Base-by-base conservation (phyloP, 2,888 invertebrate genomes). In the Seira ritae region DNA sequence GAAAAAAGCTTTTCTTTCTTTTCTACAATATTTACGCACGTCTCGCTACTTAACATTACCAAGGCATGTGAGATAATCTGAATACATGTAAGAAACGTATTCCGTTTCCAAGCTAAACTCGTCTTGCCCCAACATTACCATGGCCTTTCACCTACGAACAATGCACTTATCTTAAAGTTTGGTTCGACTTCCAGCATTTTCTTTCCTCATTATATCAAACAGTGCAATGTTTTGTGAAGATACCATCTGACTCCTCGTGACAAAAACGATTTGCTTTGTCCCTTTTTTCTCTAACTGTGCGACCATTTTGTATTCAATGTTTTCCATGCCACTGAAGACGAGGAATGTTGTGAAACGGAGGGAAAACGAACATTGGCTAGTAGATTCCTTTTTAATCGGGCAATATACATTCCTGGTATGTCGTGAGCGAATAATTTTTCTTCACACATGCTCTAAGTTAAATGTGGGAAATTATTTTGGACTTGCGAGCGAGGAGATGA, bases 381-480 rank as follows among this genome's bases (percentile, higher is more conserved):
- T 42, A 55, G 72, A 72, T 79, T 72, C 72, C 42, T 79, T 79
- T 79, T 79, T 79, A 79, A 79, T 79, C 79, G 71, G 60, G 79
- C 67, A 50, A 72, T 79, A 71, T 70, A 78, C 70, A 79, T 71
- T 72, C 72, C 72, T 71, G 66, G 10, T 66, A 65, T 72, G 79
- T 79, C 79, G 79, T 72, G 65, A 77, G 62, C 3, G 55, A 55
- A 55, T 55, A 55, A 55, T 55, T 55, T 55, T 55, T 55, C 55
- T 17, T 55, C 55, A 55, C 55, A 55, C 55, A 55, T 55, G 55
- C 55, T 55, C 12, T 17, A 55, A 55, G 55, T 55, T 55, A 55
- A 55, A 55, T 55, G 55, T 55, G 55, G 55, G 55, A 55, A 55
- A 55, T 55, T 55, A 55, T 55, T 55, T 55, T 55, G 17, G 55